Percentiles rank a stretch among this genome's conserved stretches.
phyloP scores from a whole-genome alignment of 2,888 invertebrate genomes.

The Galerucella calmariensis region DNA sequence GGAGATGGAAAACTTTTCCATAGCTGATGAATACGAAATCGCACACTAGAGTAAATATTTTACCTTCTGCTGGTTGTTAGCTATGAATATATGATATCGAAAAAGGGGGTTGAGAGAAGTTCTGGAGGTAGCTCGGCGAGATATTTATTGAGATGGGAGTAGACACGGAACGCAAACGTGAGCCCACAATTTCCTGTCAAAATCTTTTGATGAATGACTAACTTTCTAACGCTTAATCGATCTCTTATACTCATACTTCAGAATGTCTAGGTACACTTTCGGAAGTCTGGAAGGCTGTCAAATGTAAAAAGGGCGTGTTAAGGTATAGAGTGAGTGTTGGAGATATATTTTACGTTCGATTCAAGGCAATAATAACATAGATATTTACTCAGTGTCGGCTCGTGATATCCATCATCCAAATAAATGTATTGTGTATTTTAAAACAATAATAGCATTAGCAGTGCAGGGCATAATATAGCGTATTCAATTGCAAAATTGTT shows the following conservation, averaged over 20 bases:
- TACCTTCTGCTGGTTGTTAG: slow-evolving; percentile 27
- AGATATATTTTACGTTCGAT: too few relatives aligned
- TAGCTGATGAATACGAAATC: slow-evolving; percentile 30
- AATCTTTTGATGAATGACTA: slow-evolving; percentile 30
- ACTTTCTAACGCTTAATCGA: slow-evolving; percentile 21
- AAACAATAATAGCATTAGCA: too few relatives aligned
- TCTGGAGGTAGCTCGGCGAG: neutral
- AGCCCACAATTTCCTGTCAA: slow-evolving; percentile 22
- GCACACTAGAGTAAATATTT: slow-evolving; percentile 29
- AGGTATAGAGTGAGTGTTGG: neutral
- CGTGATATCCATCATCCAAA: too few relatives aligned
- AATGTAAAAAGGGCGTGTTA: neutral
- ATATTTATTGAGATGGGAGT: slow-evolving; percentile 20
- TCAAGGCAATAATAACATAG: too few relatives aligned
- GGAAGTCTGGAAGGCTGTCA: slow-evolving; percentile 1
- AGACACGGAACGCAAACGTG: slow-evolving; percentile 4
- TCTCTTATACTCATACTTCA: slow-evolving; percentile 15
- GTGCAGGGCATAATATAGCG: too few relatives aligned
- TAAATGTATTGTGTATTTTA: too few relatives aligned
- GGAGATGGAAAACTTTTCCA: slow-evolving; percentile 17
- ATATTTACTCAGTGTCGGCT: too few relatives aligned
- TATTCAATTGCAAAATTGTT: too few relatives aligned
- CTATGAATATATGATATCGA: slow-evolving; percentile 29
- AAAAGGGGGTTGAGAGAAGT: slow-evolving; percentile 12
- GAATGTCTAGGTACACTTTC: neutral